Conservation (phyloP, 2,113 vertebrate genomes). For the Macroglossus sobrinus region DNA sequence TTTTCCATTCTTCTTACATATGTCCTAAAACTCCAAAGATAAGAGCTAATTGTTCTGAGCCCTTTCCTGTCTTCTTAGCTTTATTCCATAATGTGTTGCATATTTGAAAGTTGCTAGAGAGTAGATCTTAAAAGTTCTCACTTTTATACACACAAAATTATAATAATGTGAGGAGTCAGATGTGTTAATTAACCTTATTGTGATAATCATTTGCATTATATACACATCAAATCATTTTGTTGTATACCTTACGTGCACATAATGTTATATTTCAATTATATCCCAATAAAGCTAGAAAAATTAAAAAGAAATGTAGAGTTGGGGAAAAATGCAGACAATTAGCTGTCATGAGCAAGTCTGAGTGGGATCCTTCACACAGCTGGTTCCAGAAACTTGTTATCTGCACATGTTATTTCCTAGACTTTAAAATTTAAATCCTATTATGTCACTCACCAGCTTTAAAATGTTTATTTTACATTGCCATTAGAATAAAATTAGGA, state of each 20-base stretch:
- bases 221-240: neutral
- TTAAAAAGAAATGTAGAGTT: neutral
- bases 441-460: neutral
- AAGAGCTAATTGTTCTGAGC: neutral
- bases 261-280: neutral
- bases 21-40: neutral
- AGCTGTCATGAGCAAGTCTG: neutral
- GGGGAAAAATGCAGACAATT: neutral
- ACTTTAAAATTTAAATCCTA: neutral
- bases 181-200: neutral
- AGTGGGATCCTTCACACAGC: rapidly evolving
- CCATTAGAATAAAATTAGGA: neutral
- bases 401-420: neutral
- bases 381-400: neutral
- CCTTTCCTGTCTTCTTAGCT: neutral
- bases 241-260: neutral
- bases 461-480: neutral
- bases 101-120: neutral
- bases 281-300: neutral
- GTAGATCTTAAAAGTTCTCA: neutral
- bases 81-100: neutral
- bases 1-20: neutral
- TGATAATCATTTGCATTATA: neutral
- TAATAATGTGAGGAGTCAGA: neutral
- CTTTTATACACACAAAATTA: neutral